Conservation (phyloP, 2,888 invertebrate species). For the Alloscopus bannaensis region DNA sequence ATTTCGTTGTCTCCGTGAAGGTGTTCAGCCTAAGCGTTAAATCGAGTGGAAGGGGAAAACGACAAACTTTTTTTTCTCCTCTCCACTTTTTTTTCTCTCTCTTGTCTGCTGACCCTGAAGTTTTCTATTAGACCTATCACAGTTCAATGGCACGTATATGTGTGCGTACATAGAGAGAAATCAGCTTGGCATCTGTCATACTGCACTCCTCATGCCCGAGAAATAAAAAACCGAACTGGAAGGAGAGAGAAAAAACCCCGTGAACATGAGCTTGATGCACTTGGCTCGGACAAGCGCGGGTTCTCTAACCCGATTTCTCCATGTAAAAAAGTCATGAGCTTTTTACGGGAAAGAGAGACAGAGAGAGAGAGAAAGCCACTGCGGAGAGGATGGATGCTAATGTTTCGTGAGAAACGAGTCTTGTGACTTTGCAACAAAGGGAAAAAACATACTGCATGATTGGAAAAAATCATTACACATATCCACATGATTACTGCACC, state of each 20-base stretch:
- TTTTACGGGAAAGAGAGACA: too few species aligned
- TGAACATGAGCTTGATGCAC: too few species aligned
- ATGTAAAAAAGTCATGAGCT: slow-evolving; percentile 4
- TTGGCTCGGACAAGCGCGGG: slow-evolving; percentile 64
- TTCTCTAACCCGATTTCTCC: slow-evolving; percentile 11
- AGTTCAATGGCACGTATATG: slow-evolving; percentile 62
- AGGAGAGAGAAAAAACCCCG: slow-evolving; percentile 46
- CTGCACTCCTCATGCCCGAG: slow-evolving; percentile 20
- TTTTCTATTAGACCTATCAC: slow-evolving; percentile 41
- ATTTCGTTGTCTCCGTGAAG: too few species aligned
- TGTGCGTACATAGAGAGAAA: slow-evolving; percentile 5
- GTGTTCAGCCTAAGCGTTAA: slow-evolving; percentile 7
- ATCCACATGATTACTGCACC: too few species aligned
- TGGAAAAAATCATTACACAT: slow-evolving; percentile 24
- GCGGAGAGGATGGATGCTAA: background rate
- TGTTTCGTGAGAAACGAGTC: background rate
- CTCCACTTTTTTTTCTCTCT: too few species aligned
- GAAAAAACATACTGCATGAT: background rate
- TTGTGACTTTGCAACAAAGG: background rate
- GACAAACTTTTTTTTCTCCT: slow-evolving; percentile 21
- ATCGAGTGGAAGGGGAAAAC: slow-evolving; percentile 13
- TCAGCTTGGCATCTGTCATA: slow-evolving; percentile 60
- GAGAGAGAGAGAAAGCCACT: too few species aligned
- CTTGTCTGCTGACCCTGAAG: slow-evolving; percentile 63
- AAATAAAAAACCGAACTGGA: slow-evolving; percentile 53